Conservation (phyloP, 2,888 invertebrate species). For the Erynnis tages region DNA sequence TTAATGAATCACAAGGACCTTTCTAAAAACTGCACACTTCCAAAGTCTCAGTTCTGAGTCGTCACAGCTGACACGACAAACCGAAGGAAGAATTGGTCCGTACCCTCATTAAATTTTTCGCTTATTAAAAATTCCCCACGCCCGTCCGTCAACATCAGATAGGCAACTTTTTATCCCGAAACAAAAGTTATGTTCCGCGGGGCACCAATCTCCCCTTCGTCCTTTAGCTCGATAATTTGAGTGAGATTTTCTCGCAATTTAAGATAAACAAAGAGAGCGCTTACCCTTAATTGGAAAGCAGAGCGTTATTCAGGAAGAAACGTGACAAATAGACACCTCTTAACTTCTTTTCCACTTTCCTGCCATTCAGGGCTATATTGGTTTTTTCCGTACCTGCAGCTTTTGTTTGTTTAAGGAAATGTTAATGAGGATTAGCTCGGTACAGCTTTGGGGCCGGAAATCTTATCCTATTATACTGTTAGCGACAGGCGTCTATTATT, state of each 20-base stretch:
- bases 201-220: constrained; percentile 71
- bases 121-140: constrained; percentile 81
- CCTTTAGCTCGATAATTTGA: constrained; percentile 80
- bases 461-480: constrained; percentile 3
- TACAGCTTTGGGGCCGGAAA: background rate
- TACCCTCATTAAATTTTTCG: constrained; percentile 79
- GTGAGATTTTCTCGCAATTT: constrained; percentile 82
- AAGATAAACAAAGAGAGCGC: constrained; percentile 82
- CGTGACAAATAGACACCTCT: constrained; percentile 82
- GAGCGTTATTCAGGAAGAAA: constrained; percentile 79
- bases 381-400: constrained; percentile 63
- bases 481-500: background rate
- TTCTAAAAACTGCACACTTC: constrained; percentile 43
- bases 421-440: constrained; percentile 57
- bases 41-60: too few relatives aligned
- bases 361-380: constrained; percentile 73
- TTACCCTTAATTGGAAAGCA: constrained; percentile 82
- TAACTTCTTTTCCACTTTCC: constrained; percentile 80
- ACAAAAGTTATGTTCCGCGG: constrained; percentile 74
- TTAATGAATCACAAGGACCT: background rate
- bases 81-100: constrained; percentile 62
- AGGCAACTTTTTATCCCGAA: constrained; percentile 76
- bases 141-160: constrained; percentile 67
- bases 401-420: constrained; percentile 74
- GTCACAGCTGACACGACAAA: constrained; percentile 58